Evolutionary conservation across 2,888 invertebrate genomes (phyloP).

Genomic region (Pasiphila rectangulata): DNA sequence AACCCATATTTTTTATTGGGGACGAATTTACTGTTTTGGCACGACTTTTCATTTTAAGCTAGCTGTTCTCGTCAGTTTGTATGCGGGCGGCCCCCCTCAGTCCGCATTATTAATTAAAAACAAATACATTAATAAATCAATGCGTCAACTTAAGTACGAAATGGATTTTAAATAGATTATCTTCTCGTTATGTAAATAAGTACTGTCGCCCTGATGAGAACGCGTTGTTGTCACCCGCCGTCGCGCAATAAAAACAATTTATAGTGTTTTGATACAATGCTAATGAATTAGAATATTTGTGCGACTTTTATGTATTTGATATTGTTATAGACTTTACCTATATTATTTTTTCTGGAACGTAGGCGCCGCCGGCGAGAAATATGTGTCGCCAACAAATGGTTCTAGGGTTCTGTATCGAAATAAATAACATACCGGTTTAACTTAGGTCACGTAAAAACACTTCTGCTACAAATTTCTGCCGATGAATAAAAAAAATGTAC

Average conservation of each 20-base stretch:
- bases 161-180: too few species aligned
- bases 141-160: too few species aligned
- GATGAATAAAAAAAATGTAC: too few species aligned
- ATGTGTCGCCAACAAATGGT: not conserved
- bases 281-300: conserved; percentile 28
- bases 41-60: too few species aligned
- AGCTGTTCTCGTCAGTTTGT: too few species aligned
- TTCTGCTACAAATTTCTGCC: not conserved
- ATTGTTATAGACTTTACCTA: conserved; percentile 13
- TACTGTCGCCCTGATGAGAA: not conserved
- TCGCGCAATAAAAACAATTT: not conserved
- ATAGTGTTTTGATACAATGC: conserved; percentile 26
- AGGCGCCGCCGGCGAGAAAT: conserved; percentile 31
- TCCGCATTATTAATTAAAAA: too few species aligned
- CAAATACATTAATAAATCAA: too few species aligned
- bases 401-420: not conserved
- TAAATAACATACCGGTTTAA: not conserved
- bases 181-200: conserved; percentile 2
- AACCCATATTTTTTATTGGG: too few species aligned
- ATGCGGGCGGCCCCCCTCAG: too few species aligned
- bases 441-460: not conserved
- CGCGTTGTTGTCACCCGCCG: not conserved
- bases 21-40: too few species aligned
- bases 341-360: conserved; percentile 26
- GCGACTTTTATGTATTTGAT: conserved; percentile 24